Percentiles rank a stretch among this genome's conserved stretches.
These are phyloP conservation scores for Triplophysa siluroides DNA, from an alignment of 2,113 vertebrate species.

Conservation along the genomic window DNA sequence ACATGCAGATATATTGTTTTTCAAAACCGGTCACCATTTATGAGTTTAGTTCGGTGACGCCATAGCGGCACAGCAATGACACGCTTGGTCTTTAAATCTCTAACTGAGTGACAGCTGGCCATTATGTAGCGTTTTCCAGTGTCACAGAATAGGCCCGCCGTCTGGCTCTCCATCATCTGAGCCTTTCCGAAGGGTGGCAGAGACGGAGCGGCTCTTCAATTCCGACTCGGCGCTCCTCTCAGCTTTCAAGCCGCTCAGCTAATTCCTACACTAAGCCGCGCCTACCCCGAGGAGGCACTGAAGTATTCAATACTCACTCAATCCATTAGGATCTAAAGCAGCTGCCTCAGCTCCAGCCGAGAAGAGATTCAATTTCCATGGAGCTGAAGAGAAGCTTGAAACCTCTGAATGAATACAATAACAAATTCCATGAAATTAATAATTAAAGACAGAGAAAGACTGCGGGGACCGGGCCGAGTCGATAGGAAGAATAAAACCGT, in stretches of 20 bases:
- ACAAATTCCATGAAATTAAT: constrained; percentile 68
- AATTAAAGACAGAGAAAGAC: constrained; percentile 60
- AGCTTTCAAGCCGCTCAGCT: constrained; percentile 59
- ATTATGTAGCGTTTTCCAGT: constrained; percentile 22
- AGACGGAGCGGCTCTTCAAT: constrained; percentile 42
- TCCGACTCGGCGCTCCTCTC: constrained; percentile 47
- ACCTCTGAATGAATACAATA: constrained; percentile 63
- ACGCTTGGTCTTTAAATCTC: background rate
- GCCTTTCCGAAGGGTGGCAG: constrained; percentile 35
- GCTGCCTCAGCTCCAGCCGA: constrained; percentile 57
- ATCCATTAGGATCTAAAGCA: constrained; percentile 63
- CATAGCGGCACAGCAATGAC: background rate
- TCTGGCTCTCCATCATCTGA: constrained; percentile 28
- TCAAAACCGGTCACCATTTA: background rate
- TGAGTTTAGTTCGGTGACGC: no score
- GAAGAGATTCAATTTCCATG: constrained; percentile 66
- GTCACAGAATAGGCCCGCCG: constrained; percentile 11
- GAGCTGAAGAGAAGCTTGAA: constrained; percentile 60
- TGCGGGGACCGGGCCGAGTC: constrained; percentile 55
- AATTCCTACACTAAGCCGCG: constrained; percentile 64
- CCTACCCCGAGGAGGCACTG: constrained; percentile 60
- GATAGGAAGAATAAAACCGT: constrained; percentile 60
- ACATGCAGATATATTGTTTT: background rate
- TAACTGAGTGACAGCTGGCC: background rate
- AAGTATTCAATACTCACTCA: constrained; percentile 65